Base-by-base conservation (phyloP, 2,888 invertebrate species). In the Scaeva pyrastri region DNA sequence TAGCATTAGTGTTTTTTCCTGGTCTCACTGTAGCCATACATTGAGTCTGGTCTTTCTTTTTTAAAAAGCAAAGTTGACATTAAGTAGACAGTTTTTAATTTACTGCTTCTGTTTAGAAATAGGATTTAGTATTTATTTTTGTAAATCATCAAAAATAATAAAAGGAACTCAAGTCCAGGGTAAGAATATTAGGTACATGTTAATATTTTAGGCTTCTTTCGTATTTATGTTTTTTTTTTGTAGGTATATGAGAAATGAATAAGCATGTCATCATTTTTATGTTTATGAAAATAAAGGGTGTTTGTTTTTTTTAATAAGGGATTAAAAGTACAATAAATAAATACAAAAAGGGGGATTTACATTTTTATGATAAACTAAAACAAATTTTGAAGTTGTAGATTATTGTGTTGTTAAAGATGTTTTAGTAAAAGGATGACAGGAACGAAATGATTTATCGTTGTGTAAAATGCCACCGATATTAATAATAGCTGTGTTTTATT, bases 21-120 rank as follows among this genome's bases (percentile, higher is more conserved):
- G 23, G 41, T 0, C n/a, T 43, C 10, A 10, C 4, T 21, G 11
- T 0, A 19, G 31, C 6, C 31, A 14, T 5, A n/a, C 14, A 0
- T 60, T 21, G 58, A 58, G 11, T 41, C 39, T 14, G 5, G 0
- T 16, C 31, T 31, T 31, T 10, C 60, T 14, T 41, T 41, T 60
- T 60, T 6, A 11, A 21, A 43, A 4, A 8, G 10, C 11, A 21
- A 1, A 23, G 11, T 43, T 62, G 62, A 43, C 62, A 6, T 26
- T 26, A 62, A 62, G 62, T 43, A n/a, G 62, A 62, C 62, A 62
- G 6, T 43, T 62, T 62, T 43, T 62, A 60, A 60, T 60, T 60
- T 60, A 60, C 39, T 43, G 60, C 19, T 43, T 62, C 7, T 62
- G 21, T 26, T n/a, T 11, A 23, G 43, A 43, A 43, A 43, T 43